Conservation (phyloP, 2,797 vertebrate species). For the Glyptemys insculpta region DNA sequence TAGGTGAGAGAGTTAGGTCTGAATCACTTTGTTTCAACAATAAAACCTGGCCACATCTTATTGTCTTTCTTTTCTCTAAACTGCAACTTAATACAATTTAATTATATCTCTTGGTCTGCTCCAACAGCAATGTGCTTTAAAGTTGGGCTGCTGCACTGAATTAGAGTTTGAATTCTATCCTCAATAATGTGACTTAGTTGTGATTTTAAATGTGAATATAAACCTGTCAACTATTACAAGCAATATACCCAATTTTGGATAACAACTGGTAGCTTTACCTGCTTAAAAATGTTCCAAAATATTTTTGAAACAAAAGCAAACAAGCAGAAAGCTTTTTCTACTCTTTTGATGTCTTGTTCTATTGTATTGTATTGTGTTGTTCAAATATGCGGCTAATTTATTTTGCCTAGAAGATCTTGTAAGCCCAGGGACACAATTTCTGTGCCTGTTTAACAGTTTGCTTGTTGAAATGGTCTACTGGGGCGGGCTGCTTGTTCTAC, state of each 20-base stretch:
- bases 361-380: not conserved
- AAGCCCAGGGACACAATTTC: accelerated
- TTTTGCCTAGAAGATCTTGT: not conserved
- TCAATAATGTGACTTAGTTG: not conserved
- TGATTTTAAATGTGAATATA: not conserved
- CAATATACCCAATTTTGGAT: not conserved
- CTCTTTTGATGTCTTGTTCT: not conserved
- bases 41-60: not conserved
- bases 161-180: not conserved
- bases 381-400: not conserved
- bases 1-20: not conserved
- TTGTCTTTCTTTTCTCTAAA: not conserved
- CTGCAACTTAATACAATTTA: not conserved
- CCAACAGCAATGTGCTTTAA: not conserved
- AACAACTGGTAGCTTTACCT: not conserved
- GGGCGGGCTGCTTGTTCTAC: not conserved
- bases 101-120: not conserved
- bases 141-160: not conserved
- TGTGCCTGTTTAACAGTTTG: not conserved
- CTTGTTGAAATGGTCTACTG: not conserved
- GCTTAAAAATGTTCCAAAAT: not conserved
- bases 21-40: not conserved
- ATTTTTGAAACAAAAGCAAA: not conserved
- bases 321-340: not conserved
- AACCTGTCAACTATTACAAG: not conserved